Evolutionary conservation across 2,888 invertebrate species (phyloP).

Genomic region (Sinohyriopsis cumingii): DNA sequence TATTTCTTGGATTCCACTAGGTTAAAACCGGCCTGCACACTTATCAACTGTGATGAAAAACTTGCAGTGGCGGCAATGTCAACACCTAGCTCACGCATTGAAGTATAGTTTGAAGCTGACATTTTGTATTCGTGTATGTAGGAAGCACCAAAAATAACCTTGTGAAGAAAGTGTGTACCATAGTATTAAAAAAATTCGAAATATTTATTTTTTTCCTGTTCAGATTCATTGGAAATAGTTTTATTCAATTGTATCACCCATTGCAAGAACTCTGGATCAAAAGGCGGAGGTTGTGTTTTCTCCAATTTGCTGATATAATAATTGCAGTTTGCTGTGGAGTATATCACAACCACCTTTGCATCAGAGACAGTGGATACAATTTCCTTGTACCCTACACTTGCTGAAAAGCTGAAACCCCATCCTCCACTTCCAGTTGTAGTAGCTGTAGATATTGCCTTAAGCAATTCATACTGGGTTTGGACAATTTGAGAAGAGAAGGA

Average conservation of each 20-base stretch:
- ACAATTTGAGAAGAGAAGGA: constrained; percentile 19
- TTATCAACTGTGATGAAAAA: constrained; percentile 12
- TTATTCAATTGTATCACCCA: constrained; percentile 15
- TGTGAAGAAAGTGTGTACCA: constrained; percentile 25
- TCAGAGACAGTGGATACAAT: constrained; percentile 13
- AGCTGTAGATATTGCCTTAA: constrained; percentile 10
- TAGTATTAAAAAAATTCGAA: constrained; percentile 18
- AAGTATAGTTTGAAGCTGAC: constrained; percentile 9
- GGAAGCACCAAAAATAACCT: constrained; percentile 23
- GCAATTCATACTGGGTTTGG: constrained; percentile 15
- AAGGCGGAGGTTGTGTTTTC: constrained; percentile 5
- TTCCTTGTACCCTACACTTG: constrained; percentile 16
- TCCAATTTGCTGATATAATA: constrained; percentile 24
- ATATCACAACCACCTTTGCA: constrained; percentile 16
- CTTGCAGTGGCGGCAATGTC: constrained; percentile 22
- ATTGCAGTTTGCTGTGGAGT: constrained; percentile 22
- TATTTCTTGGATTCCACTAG: constrained; percentile 7
- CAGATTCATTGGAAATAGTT: not conserved
- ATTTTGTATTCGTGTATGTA: constrained; percentile 26
- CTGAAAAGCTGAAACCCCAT: constrained; percentile 20
- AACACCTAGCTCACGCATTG: constrained; percentile 2
- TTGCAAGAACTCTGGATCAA: constrained; percentile 15
- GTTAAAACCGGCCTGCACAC: constrained; percentile 5
- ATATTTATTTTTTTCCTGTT: not conserved
- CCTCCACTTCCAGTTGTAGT: constrained; percentile 10